phyloP scores from a whole-genome alignment of 2,888 invertebrate species.

The Eristalinus sepulchralis region DNA sequence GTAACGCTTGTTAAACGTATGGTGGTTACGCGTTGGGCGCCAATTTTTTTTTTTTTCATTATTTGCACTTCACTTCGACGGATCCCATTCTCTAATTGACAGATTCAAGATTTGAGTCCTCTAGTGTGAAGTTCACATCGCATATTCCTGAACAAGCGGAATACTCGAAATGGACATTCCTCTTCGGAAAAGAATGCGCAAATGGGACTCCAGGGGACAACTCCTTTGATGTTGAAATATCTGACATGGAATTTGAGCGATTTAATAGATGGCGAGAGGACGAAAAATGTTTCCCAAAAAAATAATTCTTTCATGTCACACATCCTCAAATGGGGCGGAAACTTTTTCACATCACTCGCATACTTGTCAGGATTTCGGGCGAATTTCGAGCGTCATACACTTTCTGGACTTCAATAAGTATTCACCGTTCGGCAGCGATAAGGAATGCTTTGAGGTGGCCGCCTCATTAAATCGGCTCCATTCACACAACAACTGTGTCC shows the following conservation, averaged over 20 bases:
- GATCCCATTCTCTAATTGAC: conserved; percentile 6
- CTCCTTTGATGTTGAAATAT: background rate
- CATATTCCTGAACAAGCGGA: background rate
- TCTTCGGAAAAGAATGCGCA: background rate
- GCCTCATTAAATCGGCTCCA: background rate
- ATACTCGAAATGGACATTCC: background rate
- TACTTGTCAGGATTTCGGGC: background rate
- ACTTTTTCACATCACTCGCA: background rate
- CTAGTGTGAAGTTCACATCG: background rate
- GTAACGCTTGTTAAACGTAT: too few species aligned
- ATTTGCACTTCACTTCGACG: too few species aligned
- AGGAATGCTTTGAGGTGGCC: background rate
- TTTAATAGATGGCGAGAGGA: background rate
- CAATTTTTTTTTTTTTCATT: conserved; percentile 23
- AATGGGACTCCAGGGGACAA: background rate
- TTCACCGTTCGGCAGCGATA: background rate
- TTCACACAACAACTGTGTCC: background rate
- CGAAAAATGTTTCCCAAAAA: background rate
- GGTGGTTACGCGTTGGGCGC: background rate
- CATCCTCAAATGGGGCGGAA: background rate
- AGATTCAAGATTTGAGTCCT: background rate
- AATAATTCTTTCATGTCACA: background rate
- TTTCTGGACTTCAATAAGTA: background rate
- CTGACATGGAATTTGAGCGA: background rate
- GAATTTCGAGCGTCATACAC: background rate